Percentiles rank a stretch among this genome's conserved stretches.
phyloP scores from a whole-genome alignment of 2,113 vertebrate species.

The Dermatemys mawii region DNA sequence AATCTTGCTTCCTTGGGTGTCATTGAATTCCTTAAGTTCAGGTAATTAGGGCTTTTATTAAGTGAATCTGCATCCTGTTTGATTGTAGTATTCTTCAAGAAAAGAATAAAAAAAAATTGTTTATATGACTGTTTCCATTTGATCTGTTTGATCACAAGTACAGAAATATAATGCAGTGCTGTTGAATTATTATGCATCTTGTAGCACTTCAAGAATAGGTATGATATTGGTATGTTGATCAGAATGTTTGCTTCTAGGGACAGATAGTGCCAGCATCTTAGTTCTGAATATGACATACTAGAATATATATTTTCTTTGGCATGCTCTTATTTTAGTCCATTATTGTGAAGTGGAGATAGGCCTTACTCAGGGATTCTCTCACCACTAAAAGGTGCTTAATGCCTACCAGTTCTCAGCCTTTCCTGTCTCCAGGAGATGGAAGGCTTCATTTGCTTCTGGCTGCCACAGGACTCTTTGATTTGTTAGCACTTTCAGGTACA shows the following conservation, averaged over 20 bases:
- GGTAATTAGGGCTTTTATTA: constrained; percentile 53
- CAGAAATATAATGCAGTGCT: neutral
- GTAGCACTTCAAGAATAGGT: neutral
- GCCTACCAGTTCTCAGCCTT: neutral
- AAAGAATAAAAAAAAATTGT: constrained; percentile 24
- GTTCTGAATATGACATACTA: neutral
- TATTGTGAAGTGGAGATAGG: neutral
- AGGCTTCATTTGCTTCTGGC: neutral
- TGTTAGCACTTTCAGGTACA: neutral
- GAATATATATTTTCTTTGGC: constrained; percentile 14
- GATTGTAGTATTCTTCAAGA: neutral
- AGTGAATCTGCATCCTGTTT: neutral
- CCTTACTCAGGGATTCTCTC: neutral
- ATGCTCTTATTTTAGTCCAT: neutral
- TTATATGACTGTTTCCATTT: constrained; percentile 36
- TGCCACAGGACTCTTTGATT: neutral
- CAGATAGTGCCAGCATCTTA: neutral
- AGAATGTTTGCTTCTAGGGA: constrained; percentile 48
- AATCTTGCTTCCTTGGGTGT: neutral
- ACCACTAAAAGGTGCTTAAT: neutral
- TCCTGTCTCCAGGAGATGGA: neutral
- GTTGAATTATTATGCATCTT: constrained; percentile 26
- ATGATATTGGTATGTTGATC: constrained; percentile 29
- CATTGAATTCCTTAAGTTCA: neutral
- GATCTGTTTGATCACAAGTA: neutral